A percentile compares a stretch with the other conserved stretches of the same genome.
Evolutionary conservation across 1,140 invertebrate species (phyloP).

Genomic region (Bombus huntii): DNA sequence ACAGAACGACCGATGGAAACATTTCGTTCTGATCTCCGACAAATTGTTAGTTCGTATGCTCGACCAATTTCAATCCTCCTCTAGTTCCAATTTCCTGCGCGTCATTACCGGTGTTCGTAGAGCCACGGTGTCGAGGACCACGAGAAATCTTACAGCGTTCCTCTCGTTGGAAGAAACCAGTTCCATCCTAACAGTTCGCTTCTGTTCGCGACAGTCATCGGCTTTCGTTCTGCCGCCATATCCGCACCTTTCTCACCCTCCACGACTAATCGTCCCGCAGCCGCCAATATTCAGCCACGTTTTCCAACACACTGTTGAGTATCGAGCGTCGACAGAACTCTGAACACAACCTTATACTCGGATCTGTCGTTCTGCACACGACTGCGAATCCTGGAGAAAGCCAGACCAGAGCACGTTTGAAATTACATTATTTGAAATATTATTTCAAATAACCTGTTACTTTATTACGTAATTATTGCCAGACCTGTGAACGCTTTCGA

Average conservation of each 20-base stretch:
- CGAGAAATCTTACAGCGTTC: slow-evolving; percentile 52
- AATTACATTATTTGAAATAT: too few species aligned
- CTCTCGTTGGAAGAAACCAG: slow-evolving; percentile 51
- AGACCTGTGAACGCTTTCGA: too few species aligned
- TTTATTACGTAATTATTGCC: too few species aligned
- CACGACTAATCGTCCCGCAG: slow-evolving; percentile 20
- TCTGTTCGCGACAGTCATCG: slow-evolving; percentile 64
- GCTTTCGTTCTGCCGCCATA: slow-evolving; percentile 57
- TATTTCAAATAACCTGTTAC: too few species aligned
- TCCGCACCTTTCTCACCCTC: slow-evolving; percentile 21
- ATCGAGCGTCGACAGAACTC: not conserved
- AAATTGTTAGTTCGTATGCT: slow-evolving; percentile 56
- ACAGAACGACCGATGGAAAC: slow-evolving; percentile 19
- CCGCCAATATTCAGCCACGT: slow-evolving; percentile 32
- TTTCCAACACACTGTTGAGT: not conserved
- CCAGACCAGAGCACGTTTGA: too few species aligned
- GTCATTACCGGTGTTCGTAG: slow-evolving; percentile 58
- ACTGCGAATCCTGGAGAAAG: too few species aligned
- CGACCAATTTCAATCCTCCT: slow-evolving; percentile 50
- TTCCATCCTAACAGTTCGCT: slow-evolving; percentile 43
- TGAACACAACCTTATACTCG: too few species aligned
- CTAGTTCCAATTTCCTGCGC: slow-evolving; percentile 64
- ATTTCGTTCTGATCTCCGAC: slow-evolving; percentile 41
- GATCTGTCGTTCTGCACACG: too few species aligned
- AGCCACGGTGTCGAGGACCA: slow-evolving; percentile 27